Percentiles rank a stretch among this genome's conserved stretches.
Evolutionary conservation across 2,113 vertebrate species (phyloP).

Genomic region (Macquaria australasica): DNA sequence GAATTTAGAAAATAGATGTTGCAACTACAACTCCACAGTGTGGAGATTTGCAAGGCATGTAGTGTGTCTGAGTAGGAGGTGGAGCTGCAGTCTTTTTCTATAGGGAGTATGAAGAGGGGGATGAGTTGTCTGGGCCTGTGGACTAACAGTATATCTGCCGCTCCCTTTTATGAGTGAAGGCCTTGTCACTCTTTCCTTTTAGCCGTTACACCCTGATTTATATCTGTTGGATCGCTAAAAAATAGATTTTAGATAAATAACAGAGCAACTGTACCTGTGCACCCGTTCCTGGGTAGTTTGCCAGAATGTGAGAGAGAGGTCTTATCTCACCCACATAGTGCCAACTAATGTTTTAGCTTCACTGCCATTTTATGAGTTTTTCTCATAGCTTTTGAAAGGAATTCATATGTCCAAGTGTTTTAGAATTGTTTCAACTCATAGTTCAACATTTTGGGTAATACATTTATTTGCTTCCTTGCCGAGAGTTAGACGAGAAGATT

Average conservation of each 20-base stretch:
- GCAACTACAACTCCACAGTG: neutral
- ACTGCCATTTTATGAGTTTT: neutral
- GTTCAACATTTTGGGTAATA: neutral
- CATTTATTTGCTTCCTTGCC: too few species aligned
- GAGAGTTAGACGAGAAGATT: neutral
- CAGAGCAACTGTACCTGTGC: neutral
- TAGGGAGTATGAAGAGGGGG: constrained; percentile 9
- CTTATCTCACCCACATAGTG: neutral
- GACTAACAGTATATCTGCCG: neutral
- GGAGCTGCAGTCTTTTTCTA: constrained; percentile 28
- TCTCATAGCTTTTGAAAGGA: neutral
- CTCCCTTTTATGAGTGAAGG: constrained; percentile 42
- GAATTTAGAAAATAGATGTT: neutral
- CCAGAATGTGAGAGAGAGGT: neutral
- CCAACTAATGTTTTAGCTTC: neutral
- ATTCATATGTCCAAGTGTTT: neutral
- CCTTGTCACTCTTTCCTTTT: constrained; percentile 32
- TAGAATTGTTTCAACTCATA: neutral
- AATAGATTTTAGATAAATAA: too few species aligned
- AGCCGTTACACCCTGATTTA: constrained; percentile 25
- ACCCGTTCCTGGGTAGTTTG: neutral
- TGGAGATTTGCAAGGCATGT: constrained; percentile 12
- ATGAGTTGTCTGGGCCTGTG: constrained; percentile 52
- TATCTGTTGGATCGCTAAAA: neutral
- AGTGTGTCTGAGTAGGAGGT: constrained; percentile 4